Conservation (phyloP, 2,888 invertebrate species). For the Pollenia amentaria region DNA sequence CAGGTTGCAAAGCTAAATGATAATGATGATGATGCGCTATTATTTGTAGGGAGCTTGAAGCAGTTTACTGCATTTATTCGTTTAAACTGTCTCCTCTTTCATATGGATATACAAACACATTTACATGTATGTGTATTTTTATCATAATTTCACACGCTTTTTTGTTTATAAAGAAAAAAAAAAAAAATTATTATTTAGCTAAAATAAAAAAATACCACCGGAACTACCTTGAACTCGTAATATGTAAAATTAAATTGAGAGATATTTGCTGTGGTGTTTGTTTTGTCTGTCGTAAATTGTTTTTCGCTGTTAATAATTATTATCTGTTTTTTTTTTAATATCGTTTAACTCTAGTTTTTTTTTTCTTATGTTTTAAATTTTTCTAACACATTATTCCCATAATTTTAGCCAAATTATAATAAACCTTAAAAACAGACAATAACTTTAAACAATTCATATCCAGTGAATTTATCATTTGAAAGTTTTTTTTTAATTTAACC, state of each 20-base stretch:
- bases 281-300: not conserved
- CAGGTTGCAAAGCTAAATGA: no score
- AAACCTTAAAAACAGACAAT: not conserved
- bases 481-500: slow-evolving; percentile 44
- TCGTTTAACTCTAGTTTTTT: slow-evolving; percentile 19
- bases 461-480: slow-evolving; percentile 63
- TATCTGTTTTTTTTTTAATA: slow-evolving; percentile 37
- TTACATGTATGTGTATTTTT: slow-evolving; percentile 16
- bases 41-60: not conserved
- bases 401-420: slow-evolving; percentile 8
- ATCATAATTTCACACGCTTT: slow-evolving; percentile 64
- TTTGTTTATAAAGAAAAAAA: not conserved
- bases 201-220: slow-evolving; percentile 48
- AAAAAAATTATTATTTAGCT: not conserved
- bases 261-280: not conserved
- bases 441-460: slow-evolving; percentile 43
- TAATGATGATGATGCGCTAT: not conserved
- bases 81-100: not conserved
- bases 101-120: not conserved
- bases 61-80: not conserved
- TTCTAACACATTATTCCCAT: slow-evolving; percentile 13
- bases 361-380: not conserved
- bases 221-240: slow-evolving; percentile 73
- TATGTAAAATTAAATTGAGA: slow-evolving; percentile 41
- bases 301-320: slow-evolving; percentile 21